Conservation (phyloP, 2,888 invertebrate species). For the Catocala fraxini region DNA sequence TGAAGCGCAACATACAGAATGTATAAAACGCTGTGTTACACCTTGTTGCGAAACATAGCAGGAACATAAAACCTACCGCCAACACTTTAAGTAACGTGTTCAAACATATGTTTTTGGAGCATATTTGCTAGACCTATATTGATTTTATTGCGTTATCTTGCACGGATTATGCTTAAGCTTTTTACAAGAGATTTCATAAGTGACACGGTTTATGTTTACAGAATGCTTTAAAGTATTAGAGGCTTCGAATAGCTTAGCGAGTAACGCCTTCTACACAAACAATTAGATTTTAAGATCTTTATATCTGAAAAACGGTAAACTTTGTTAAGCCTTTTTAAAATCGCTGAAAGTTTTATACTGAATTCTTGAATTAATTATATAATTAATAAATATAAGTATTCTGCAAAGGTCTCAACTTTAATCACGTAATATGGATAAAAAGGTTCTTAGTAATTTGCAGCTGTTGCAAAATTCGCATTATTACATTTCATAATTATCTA, state of each 20-base stretch:
- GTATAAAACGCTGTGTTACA: no score
- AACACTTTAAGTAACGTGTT: neutral
- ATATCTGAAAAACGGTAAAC: neutral
- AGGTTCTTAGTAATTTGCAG: no score
- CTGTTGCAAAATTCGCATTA: no score
- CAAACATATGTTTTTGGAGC: conserved; percentile 5
- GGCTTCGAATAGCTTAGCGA: conserved; percentile 21
- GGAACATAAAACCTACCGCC: neutral
- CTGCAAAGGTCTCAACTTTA: no score
- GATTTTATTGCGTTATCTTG: conserved; percentile 34
- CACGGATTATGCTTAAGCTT: conserved; percentile 41
- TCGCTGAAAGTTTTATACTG: no score
- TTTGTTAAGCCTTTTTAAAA: neutral
- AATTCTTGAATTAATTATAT: no score
- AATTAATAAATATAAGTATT: no score
- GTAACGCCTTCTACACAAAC: conserved; percentile 32
- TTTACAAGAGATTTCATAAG: conserved; percentile 46
- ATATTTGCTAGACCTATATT: conserved; percentile 26
- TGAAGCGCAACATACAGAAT: no score
- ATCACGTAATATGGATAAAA: no score
- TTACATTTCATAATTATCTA: no score
- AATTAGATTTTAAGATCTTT: conserved; percentile 5
- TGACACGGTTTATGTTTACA: conserved; percentile 31
- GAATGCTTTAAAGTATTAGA: conserved; percentile 31
- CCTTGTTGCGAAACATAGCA: neutral